Conservation (phyloP, 2,888 invertebrate species). For the Drosophila cyrtoloma region DNA sequence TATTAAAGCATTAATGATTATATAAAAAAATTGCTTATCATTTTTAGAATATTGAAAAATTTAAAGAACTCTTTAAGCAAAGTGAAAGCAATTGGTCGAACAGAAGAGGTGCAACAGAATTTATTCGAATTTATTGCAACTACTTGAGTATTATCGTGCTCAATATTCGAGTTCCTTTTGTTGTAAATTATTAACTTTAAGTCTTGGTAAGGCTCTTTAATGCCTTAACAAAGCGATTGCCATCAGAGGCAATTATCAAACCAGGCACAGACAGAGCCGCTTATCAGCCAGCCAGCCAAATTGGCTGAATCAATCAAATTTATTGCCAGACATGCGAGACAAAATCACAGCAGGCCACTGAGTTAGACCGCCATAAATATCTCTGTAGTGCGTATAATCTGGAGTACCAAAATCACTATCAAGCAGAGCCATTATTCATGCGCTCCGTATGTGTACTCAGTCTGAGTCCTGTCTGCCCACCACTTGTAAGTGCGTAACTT, state of each 20-base stretch:
- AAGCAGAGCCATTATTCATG: conserved; percentile 51
- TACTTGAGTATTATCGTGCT: conserved; percentile 24
- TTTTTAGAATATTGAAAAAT: not conserved
- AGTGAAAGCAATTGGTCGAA: not conserved
- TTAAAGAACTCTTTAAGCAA: not conserved
- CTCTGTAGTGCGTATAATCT: conserved; percentile 55
- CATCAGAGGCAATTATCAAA: conserved; percentile 61
- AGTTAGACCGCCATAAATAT: conserved; percentile 59
- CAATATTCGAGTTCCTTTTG: conserved; percentile 24
- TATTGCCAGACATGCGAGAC: conserved; percentile 63
- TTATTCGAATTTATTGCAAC: conserved; percentile 14
- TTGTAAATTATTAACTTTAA: conserved; percentile 44
- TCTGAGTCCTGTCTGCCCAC: conserved; percentile 29
- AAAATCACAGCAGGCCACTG: conserved; percentile 58
- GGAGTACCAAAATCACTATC: conserved; percentile 48
- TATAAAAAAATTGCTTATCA: not conserved
- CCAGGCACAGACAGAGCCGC: conserved; percentile 53
- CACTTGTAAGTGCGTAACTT: conserved; percentile 7
- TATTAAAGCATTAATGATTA: not conserved
- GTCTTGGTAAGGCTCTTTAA: conserved; percentile 38
- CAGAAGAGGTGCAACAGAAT: not conserved
- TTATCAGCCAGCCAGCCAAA: conserved; percentile 54
- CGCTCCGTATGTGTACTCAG: conserved; percentile 10
- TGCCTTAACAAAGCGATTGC: conserved; percentile 39
- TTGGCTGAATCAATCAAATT: conserved; percentile 70